Conservation (phyloP, 2,113 vertebrate genomes). For the Cyanoramphus novaezelandiae region DNA sequence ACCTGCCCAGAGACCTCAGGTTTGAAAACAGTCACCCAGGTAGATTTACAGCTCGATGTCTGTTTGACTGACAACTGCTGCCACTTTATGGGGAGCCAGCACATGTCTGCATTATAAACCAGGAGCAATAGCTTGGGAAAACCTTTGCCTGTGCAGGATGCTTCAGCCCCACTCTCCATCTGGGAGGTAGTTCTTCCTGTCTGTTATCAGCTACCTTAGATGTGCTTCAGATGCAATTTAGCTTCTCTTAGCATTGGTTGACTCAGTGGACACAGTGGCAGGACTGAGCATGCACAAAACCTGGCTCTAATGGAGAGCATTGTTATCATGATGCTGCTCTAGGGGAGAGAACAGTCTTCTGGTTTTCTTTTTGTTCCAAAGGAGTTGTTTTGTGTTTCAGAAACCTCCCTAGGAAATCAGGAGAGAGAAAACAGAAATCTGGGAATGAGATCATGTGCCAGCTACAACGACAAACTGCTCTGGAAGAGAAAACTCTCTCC, state of each 20-base stretch:
- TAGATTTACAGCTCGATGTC: conserved; percentile 63
- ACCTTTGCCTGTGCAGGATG: accelerated
- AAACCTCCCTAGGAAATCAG: neutral
- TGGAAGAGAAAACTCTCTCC: neutral
- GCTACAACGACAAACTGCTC: accelerated
- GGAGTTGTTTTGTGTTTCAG: neutral
- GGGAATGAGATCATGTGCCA: neutral
- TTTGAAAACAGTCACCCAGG: neutral
- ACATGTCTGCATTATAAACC: neutral
- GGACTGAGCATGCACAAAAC: accelerated
- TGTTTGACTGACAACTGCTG: conserved; percentile 37
- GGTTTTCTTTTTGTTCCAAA: no score
- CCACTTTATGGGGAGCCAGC: neutral
- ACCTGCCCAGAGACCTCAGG: conserved; percentile 7
- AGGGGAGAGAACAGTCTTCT: neutral
- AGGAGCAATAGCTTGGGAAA: neutral
- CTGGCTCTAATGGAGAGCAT: neutral
- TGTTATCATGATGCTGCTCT: neutral
- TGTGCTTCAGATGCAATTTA: neutral
- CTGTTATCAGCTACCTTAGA: neutral
- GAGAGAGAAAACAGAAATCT: neutral
- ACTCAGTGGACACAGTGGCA: neutral
- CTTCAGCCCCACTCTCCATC: neutral
- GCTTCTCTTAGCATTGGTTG: neutral
- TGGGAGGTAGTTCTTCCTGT: neutral